Conservation (phyloP, 2,888 invertebrate species). For the Ischnura elegans region DNA sequence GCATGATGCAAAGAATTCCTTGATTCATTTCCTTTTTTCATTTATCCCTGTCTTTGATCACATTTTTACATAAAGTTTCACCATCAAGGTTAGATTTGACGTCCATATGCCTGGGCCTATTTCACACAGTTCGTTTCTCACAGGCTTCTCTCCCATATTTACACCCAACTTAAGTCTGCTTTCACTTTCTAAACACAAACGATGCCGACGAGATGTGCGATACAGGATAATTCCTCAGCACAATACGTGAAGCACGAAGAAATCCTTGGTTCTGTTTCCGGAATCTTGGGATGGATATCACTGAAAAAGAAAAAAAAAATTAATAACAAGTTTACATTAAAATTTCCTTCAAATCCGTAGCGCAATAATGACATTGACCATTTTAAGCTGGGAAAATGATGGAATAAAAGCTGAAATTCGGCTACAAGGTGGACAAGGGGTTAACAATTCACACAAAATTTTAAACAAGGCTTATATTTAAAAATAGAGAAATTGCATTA, state of each 20-base stretch:
- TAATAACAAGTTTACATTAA: neutral
- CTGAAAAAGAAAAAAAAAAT: conserved; percentile 40
- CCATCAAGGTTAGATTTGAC: neutral
- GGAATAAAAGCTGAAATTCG: no score
- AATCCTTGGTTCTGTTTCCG: conserved; percentile 10
- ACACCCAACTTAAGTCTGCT: neutral
- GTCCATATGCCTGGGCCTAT: neutral
- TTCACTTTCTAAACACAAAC: neutral
- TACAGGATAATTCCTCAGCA: neutral
- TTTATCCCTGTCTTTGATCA: neutral
- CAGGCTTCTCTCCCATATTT: neutral
- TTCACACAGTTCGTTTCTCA: neutral
- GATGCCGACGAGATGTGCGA: neutral
- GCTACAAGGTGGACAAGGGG: no score
- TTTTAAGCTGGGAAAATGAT: no score
- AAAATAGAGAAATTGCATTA: no score
- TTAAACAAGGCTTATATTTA: no score
- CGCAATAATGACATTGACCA: neutral
- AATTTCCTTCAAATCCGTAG: neutral
- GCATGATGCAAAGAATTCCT: neutral
- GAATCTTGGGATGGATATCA: neutral
- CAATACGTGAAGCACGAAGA: neutral
- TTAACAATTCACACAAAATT: no score
- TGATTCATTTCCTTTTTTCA: neutral
- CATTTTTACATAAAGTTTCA: neutral